Percentiles rank a stretch among this genome's conserved stretches.
Evolutionary conservation across 2,888 invertebrate genomes (phyloP).

Genomic region (Andrena bicolor): DNA sequence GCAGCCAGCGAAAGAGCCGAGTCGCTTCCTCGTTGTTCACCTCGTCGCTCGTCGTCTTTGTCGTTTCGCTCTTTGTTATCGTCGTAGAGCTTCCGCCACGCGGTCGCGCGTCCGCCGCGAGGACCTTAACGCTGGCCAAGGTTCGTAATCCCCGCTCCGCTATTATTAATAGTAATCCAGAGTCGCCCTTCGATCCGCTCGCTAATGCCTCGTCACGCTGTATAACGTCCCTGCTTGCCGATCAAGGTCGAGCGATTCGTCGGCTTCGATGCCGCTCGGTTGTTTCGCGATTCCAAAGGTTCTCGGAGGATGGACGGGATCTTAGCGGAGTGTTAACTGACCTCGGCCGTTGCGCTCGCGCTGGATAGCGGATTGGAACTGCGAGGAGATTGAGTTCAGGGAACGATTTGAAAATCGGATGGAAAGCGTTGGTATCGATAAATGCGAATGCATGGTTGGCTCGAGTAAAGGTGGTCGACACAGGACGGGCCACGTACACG

Average conservation of each 20-base stretch:
- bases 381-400: not conserved
- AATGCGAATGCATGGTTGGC: conserved; percentile 40
- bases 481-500: conserved; percentile 51
- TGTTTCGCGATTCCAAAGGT: too few species aligned
- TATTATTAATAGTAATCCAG: too few species aligned
- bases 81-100: not conserved
- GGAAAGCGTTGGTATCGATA: conserved; percentile 1
- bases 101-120: not conserved
- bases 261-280: too few species aligned
- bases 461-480: conserved; percentile 12
- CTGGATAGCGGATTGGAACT: too few species aligned
- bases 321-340: too few species aligned
- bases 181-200: not conserved
- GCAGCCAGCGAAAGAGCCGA: conserved; percentile 41
- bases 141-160: too few species aligned
- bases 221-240: too few species aligned
- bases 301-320: too few species aligned
- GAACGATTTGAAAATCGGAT: not conserved
- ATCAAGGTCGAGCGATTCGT: too few species aligned
- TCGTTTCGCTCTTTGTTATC: conserved; percentile 9
- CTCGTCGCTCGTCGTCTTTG: conserved; percentile 47
- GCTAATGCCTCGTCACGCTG: not conserved
- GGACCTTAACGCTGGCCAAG: conserved; percentile 2
- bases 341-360: too few species aligned
- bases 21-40: conserved; percentile 65